Evolutionary conservation across 2,797 vertebrate species (phyloP), one percentile per base, ranked within the genome.

Genomic region (Sternarchorhynchus goeldii): DNA sequence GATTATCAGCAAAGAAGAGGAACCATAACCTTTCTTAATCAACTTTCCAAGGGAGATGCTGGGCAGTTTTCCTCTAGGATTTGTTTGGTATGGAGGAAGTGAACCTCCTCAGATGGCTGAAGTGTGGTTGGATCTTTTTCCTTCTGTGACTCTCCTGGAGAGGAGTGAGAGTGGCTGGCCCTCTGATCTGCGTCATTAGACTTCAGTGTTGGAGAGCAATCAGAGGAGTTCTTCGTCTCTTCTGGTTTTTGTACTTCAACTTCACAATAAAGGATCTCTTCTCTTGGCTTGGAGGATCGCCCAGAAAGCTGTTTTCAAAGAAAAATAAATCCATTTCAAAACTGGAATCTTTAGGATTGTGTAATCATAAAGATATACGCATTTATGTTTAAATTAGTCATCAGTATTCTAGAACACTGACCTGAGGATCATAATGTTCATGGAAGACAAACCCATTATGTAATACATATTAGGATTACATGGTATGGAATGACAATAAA

Each of bases 91-190:
- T 20, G 68, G 8, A 77, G 20, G 50, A 87, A 84, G 1, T 75
- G 77, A 4, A 86, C 81, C 25, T 91, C 91, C 39, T 93, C 92
- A 0, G 85, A 87, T 6, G 87, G 87, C 66, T 88, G 86, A 31
- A 88, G 82, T 18, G 88, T 84, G 0, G 84, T 14, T 78, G n/a
- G 80, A 66, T 71, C 82, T n/a, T 29, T 87, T 85, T 73, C 82
- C 39, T 88, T 88, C 10, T 80, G 81, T 0, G 34, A 0, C 4
- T 87, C 77, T 16, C 6, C 39, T 56, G 65, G 18, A 64, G 39
- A 29, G 50, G 25, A 32, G 36, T 60, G 29, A 57, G 21, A 53
- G 14, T 14, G 87, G 16, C 16, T 5, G 0, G 74, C 76, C 84
- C 0, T 91, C 90, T 73, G 50, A n/a, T 75, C 73, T 58, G 25